Conservation (phyloP, 2,797 vertebrate genomes). For the Gymnocypris eckloni region DNA sequence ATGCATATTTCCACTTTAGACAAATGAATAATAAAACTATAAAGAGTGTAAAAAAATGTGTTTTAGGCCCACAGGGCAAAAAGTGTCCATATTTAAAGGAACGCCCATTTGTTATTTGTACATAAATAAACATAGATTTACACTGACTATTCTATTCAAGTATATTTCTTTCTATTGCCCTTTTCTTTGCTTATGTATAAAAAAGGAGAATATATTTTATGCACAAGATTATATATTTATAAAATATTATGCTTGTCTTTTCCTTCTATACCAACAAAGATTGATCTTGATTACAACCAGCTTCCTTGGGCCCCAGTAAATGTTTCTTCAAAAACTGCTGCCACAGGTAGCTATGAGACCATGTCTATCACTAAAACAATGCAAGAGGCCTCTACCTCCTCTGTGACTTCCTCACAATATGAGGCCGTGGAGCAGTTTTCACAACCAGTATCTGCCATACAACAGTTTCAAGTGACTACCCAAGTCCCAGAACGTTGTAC, state of each 20-base stretch:
- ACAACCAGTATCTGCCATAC: constrained; percentile 75
- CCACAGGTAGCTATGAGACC: constrained; percentile 70
- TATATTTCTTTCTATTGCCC: neutral
- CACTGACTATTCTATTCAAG: neutral
- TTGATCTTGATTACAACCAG: constrained; percentile 83
- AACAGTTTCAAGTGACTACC: constrained; percentile 71
- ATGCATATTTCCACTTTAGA: neutral
- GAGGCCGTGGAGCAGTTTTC: constrained; percentile 77
- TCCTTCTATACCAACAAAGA: constrained; percentile 70
- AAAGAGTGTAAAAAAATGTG: neutral
- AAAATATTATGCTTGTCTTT: constrained; percentile 44
- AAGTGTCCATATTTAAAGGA: neutral
- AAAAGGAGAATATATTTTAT: neutral
- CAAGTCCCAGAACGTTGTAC: constrained; percentile 71
- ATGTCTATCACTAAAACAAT: constrained; percentile 55
- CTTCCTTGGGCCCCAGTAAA: constrained; percentile 79
- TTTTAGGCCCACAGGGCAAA: neutral
- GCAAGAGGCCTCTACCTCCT: constrained; percentile 62
- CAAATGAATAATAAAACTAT: neutral
- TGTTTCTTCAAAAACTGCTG: constrained; percentile 74
- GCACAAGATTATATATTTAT: constrained; percentile 41
- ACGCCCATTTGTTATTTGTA: neutral
- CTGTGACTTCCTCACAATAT: constrained; percentile 62
- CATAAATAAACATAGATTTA: neutral
- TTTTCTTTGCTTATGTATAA: neutral